These are phyloP conservation scores for Pipistrellus pygmaeus DNA, from an alignment of 2,797 vertebrate species.

Conservation along the genomic window DNA sequence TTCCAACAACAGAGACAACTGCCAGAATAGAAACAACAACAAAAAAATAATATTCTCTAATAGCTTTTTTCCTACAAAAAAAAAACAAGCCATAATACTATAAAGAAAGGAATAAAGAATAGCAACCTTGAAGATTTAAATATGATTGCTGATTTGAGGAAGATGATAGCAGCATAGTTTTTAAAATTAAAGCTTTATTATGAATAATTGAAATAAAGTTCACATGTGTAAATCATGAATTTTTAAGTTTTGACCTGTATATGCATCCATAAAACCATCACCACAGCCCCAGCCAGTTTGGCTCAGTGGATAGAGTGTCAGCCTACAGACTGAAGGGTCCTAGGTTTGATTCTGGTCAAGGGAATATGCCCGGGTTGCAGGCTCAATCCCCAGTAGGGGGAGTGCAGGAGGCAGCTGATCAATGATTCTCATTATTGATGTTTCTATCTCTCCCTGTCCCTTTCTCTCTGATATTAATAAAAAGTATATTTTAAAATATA, in stretches of 20 bases:
- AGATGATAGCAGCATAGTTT: not conserved
- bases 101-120: not conserved
- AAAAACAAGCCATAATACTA: not conserved
- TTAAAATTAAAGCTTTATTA: not conserved
- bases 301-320: too few species aligned
- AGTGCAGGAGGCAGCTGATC: too few species aligned
- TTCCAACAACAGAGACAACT: not conserved
- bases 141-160: slow-evolving; percentile 7
- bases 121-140: slow-evolving; percentile 28
- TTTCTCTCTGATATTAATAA: too few species aligned
- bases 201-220: not conserved
- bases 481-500: too few species aligned
- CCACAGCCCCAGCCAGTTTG: not conserved
- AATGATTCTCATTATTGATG: too few species aligned
- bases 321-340: too few species aligned
- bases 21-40: not conserved
- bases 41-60: not conserved
- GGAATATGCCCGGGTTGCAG: rapidly evolving
- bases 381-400: too few species aligned
- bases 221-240: not conserved
- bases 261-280: not conserved
- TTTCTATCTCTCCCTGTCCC: too few species aligned
- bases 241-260: not conserved
- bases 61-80: not conserved
- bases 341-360: too few species aligned